Evolutionary conservation across 2,888 invertebrate genomes (phyloP).

Genomic region (Octodonta nipae): DNA sequence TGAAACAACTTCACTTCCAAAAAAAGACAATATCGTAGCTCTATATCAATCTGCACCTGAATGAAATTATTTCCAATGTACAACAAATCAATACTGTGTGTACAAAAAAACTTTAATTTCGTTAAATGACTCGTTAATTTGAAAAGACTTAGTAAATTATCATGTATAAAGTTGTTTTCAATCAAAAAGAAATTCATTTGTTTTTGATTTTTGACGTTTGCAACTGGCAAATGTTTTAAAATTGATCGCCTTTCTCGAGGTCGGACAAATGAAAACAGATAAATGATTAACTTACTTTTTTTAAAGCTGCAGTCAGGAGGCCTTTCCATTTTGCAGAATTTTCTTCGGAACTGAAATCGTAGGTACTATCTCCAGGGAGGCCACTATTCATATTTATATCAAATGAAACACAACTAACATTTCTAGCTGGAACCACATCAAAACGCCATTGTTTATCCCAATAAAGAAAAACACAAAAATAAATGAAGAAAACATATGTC

Average conservation of each 20-base stretch:
- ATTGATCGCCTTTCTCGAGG: too few relatives aligned
- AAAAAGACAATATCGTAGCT: too few relatives aligned
- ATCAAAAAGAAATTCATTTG: neutral
- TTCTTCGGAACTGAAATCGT: constrained; percentile 80
- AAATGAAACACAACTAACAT: constrained; percentile 14
- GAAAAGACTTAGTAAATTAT: too few relatives aligned
- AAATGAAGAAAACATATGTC: constrained; percentile 16
- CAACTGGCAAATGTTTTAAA: constrained; percentile 8
- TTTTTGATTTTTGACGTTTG: constrained; percentile 3
- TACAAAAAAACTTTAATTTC: too few relatives aligned
- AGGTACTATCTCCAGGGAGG: constrained; percentile 41
- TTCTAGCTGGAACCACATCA: constrained; percentile 10
- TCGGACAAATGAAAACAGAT: too few relatives aligned
- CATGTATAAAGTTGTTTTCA: too few relatives aligned
- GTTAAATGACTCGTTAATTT: too few relatives aligned
- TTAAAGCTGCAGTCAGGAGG: constrained; percentile 71
- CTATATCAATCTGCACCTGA: too few relatives aligned
- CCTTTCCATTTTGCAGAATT: constrained; percentile 87
- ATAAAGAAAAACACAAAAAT: constrained; percentile 18
- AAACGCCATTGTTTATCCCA: constrained; percentile 19
- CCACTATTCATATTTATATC: constrained; percentile 35
- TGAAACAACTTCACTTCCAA: too few relatives aligned
- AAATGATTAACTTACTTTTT: constrained; percentile 51
- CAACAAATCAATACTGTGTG: too few relatives aligned
- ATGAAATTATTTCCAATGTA: too few relatives aligned